A percentile compares a stretch with the other conserved stretches of the same genome.
Conservation (phyloP, 2,888 invertebrate genomes). For the Thyatira batis region DNA sequence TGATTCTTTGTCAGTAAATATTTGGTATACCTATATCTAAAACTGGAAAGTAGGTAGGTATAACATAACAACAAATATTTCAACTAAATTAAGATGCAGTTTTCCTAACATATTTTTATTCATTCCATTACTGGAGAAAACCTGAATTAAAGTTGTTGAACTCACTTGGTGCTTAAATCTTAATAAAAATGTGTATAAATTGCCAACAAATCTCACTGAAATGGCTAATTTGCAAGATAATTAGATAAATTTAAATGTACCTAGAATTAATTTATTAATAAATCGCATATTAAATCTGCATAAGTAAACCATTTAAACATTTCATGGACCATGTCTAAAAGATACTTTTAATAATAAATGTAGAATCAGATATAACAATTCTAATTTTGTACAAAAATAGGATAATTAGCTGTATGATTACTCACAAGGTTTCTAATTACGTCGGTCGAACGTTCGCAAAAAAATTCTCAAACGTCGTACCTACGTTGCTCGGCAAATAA, state of each 20-base stretch:
- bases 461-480: slow-evolving; percentile 23
- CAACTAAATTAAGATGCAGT: too few species aligned
- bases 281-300: not conserved
- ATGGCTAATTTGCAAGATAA: not conserved
- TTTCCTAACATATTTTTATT: too few species aligned
- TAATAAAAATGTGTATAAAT: too few species aligned
- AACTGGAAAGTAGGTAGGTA: too few species aligned
- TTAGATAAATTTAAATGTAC: not conserved
- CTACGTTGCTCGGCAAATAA: slow-evolving; percentile 48
- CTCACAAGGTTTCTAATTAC: slow-evolving; percentile 24
- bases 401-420: slow-evolving; percentile 32
- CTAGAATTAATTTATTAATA: not conserved
- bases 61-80: too few species aligned
- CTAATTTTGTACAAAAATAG: slow-evolving; percentile 19
- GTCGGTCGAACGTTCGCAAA: slow-evolving; percentile 21
- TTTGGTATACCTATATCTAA: too few species aligned
- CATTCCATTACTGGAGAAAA: too few species aligned
- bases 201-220: too few species aligned
- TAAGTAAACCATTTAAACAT: too few species aligned
- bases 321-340: not conserved
- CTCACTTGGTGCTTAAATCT: too few species aligned
- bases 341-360: slow-evolving; percentile 14
- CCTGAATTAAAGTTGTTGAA: too few species aligned
- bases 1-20: too few species aligned
- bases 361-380: slow-evolving; percentile 12